Conservation (phyloP, 2,888 invertebrate species). For the Tricholauxania praeusta region DNA sequence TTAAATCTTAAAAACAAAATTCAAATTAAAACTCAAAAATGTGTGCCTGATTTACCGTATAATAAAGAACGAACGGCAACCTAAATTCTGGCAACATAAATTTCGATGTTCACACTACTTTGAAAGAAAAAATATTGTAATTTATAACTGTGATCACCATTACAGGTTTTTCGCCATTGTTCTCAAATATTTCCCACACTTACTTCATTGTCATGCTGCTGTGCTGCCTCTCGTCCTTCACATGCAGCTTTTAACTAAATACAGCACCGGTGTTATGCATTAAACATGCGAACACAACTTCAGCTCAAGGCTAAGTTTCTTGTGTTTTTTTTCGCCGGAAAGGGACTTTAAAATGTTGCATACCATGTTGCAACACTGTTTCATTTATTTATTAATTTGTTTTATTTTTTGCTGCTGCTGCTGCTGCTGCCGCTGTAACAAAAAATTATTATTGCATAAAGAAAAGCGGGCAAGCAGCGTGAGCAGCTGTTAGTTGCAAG, state of each 20-base stretch:
- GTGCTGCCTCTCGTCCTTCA: slow-evolving; percentile 11
- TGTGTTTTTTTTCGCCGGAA: neutral
- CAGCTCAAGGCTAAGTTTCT: slow-evolving; percentile 33
- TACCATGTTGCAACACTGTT: slow-evolving; percentile 5
- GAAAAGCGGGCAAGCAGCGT: neutral
- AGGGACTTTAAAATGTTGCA: slow-evolving; percentile 25
- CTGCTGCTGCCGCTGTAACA: slow-evolving; percentile 3
- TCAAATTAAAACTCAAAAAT: no score
- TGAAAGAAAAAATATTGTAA: no score
- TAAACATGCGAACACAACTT: slow-evolving; percentile 24
- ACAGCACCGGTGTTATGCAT: slow-evolving; percentile 1
- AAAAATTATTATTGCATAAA: slow-evolving; percentile 15
- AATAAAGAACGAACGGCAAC: no score
- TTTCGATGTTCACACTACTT: no score
- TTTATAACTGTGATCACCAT: no score
- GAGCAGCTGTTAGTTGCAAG: slow-evolving; percentile 8
- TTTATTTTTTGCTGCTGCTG: slow-evolving; percentile 3
- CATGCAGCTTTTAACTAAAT: neutral
- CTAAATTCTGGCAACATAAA: no score
- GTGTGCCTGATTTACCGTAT: no score
- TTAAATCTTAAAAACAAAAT: no score
- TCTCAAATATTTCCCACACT: neutral
- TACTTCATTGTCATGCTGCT: neutral
- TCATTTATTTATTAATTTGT: neutral
- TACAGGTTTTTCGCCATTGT: no score